Base-by-base conservation (phyloP, 2,797 vertebrate genomes). In the Centroberyx gerrardi region DNA sequence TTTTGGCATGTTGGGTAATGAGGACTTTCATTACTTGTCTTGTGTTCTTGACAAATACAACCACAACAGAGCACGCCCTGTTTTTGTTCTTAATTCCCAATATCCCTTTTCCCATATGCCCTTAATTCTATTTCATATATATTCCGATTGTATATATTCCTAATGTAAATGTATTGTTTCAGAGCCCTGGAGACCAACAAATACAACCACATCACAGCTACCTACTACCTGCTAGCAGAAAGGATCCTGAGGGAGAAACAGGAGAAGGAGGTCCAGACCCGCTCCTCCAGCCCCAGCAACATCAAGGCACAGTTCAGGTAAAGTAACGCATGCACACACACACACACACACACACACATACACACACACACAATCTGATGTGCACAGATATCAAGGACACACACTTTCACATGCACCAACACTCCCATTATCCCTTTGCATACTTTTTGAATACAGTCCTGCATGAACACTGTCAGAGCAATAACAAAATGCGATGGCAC, bases 181-280 rank as follows among this genome's bases (percentile, higher is more conserved):
- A 99, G 98, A 92, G 98, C 98, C 66, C 65, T 99, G 92, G 98
- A 99, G 93, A 98, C 97, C 69, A 98, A 99, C 94, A 98, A 99
- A 86, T 99, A 99, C 92, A 98, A 99, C 94, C 98, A 99, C 93
- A 99, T 99, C 92, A 99, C 98, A 29, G 98, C 98, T 88, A 99
- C 98, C 2, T 99, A 99, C 94, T 99, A 98, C 95, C 91, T 99
- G 83, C 93, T 99, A 33, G 98, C 98, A 7, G 98, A 99, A 87
- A 93, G 98, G 84, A 99, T 98, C 92, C 94, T 99, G 82, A 93
- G 97, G 88, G 98, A 99, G 86, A 99, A 99, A 91, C 98, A 99
- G 69, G 97, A 99, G 93, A 98, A 97, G 82, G 98, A 99, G 87
- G 96, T 97, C 62, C 97, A 98, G 86, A 96, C 95, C 2, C 95